Base-by-base conservation (phyloP, 2,113 vertebrate species). In the Xiphophorus hellerii region DNA sequence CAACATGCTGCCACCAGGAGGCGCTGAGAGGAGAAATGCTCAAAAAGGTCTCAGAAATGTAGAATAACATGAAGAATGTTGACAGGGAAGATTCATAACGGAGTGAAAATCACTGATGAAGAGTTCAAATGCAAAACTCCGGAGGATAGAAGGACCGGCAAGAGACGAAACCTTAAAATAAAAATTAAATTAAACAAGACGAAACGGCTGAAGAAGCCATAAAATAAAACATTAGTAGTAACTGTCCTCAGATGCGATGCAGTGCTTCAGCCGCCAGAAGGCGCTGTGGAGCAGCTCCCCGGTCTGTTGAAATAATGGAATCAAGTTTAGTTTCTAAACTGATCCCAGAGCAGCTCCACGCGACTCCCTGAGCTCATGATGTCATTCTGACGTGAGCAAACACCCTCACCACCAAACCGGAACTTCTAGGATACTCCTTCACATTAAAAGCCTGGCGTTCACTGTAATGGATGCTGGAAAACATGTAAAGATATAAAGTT, bases 241-340 rank as follows among this genome's bases (percentile, higher is more conserved):
- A 2, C 8, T 58, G 51, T 39, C 13, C 39, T 14, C 39, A 15
- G 12, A 42, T 12, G 39, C 39, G 64, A 25, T 42, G 64, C 73
- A 22, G 17, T n/a, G 17, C 11, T 20, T 62, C 60, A 0, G 27
- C 71, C 82, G 69, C 62, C 62, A 80, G 79, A 0, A 54, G 73
- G 0, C 30, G 62, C 65, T 35, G 61, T 15, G 54, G n/a, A 17
- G 22, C 74, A 62, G 44, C 20, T 6, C 25, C 25, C 22, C 2
- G 22, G 4, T 48, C 44, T 48, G 44, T 48, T 48, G 4, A 48
- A 42, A 44, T 15, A 48, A 25, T 25, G 8, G 22, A 54, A 9
- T n/a, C 3, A 58, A 58, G 22, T 25, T 17, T 48, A 15, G 12
- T 15, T 44, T 15, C 4, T 48, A 17, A 48, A 48, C 44, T 58